These are phyloP conservation scores for Pipistrellus pipistrellus DNA, from an alignment of 2,797 vertebrate genomes.

Conservation along the genomic window DNA sequence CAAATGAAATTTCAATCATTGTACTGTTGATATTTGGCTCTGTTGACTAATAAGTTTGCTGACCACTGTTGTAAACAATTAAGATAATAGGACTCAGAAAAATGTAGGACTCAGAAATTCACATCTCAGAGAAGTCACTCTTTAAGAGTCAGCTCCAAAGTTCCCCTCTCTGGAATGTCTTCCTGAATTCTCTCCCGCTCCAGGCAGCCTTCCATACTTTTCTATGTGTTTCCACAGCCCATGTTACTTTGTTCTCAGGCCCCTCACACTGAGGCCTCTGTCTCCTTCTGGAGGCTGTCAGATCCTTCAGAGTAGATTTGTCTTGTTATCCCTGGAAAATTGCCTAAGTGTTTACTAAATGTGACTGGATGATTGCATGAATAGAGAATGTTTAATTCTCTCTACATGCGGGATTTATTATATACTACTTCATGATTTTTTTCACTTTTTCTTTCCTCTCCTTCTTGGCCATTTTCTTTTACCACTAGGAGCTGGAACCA, in stretches of 20 bases:
- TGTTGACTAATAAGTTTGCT: no score
- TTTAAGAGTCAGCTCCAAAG: not conserved
- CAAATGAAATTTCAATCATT: no score
- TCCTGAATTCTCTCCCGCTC: no score
- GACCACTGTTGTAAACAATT: not conserved
- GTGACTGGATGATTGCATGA: not conserved
- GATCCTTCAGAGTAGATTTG: not conserved
- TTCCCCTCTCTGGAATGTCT: not conserved
- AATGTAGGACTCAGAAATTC: not conserved
- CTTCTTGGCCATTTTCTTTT: not conserved
- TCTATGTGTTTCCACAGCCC: not conserved
- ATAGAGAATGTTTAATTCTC: not conserved
- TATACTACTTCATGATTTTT: not conserved
- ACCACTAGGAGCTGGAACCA: not conserved
- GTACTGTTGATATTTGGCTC: no score
- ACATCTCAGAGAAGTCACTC: not conserved
- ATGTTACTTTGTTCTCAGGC: not conserved
- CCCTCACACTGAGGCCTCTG: fast-evolving
- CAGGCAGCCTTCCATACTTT: fast-evolving
- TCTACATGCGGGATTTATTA: not conserved
- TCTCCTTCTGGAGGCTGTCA: not conserved
- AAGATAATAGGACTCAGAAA: not conserved
- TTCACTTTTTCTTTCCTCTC: not conserved
- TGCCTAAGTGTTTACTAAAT: not conserved
- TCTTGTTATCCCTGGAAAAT: not conserved